Conservation (phyloP, 2,888 invertebrate genomes). For the Cheilosia soror region DNA sequence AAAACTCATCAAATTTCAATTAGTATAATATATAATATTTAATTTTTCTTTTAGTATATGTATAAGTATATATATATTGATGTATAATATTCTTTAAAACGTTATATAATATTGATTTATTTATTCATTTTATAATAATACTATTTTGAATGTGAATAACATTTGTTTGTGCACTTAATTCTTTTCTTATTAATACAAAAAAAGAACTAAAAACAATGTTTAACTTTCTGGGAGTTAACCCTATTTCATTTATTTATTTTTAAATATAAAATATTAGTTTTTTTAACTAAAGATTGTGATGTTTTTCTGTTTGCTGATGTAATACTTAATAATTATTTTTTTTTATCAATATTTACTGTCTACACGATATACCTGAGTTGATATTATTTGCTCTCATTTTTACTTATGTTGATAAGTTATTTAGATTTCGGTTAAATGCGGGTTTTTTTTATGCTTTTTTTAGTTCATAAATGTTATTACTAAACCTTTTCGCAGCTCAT, state of each 20-base stretch:
- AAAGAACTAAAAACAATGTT: slow-evolving; percentile 15
- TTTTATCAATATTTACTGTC: slow-evolving; percentile 34
- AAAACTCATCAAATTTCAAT: background rate
- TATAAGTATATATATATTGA: slow-evolving; percentile 41
- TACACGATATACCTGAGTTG: slow-evolving; percentile 50
- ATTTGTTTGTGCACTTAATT: slow-evolving; percentile 30
- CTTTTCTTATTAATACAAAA: background rate
- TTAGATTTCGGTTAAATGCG: slow-evolving; percentile 7
- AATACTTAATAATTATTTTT: background rate
- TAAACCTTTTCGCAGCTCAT: background rate
- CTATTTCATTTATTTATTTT: background rate
- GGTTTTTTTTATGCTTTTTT: slow-evolving; percentile 2
- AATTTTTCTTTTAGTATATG: slow-evolving; percentile 13
- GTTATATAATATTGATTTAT: slow-evolving; percentile 33
- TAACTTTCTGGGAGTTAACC: slow-evolving; percentile 5
- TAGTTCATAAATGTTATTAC: background rate
- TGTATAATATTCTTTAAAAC: slow-evolving; percentile 52
- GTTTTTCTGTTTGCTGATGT: slow-evolving; percentile 18
- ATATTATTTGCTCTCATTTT: slow-evolving; percentile 48
- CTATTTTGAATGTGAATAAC: slow-evolving; percentile 19
- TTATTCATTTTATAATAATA: slow-evolving; percentile 34
- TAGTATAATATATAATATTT: slow-evolving; percentile 36
- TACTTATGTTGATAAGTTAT: background rate
- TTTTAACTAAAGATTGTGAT: background rate
- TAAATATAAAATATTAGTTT: background rate